Conservation (phyloP, 1,140 invertebrate species). For the Drosophila pseudoananassae region DNA sequence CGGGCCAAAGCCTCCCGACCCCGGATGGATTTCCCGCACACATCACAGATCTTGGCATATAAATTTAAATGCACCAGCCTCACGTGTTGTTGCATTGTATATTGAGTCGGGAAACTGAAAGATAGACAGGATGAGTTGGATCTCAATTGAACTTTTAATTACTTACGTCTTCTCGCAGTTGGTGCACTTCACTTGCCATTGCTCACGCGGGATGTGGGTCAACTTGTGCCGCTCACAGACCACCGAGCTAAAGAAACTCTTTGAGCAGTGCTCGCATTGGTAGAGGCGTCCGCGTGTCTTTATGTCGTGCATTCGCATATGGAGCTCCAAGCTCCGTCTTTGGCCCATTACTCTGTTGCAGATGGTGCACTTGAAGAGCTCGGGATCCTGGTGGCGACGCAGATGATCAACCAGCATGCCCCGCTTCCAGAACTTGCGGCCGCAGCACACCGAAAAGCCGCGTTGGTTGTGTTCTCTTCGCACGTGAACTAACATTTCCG, state of each 20-base stretch:
- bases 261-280: constrained; percentile 64
- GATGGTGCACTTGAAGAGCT: constrained; percentile 65
- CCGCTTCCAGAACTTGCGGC: constrained; percentile 61
- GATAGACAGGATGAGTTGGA: neutral
- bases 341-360: constrained; percentile 66
- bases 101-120: constrained; percentile 61
- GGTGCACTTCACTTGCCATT: constrained; percentile 55
- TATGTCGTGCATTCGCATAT: constrained; percentile 73
- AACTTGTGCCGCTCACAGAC: constrained; percentile 67
- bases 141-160: neutral
- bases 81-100: constrained; percentile 70
- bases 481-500: constrained; percentile 47
- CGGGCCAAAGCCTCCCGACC: constrained; percentile 56
- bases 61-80: constrained; percentile 66
- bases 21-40: constrained; percentile 73
- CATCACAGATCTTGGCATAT: constrained; percentile 77
- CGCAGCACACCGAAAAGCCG: constrained; percentile 62
- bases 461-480: constrained; percentile 62
- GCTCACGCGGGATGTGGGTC: constrained; percentile 70
- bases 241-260: constrained; percentile 62
- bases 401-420: constrained; percentile 66
- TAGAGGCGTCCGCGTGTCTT: constrained; percentile 58
- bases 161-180: constrained; percentile 64
- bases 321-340: constrained; percentile 64
- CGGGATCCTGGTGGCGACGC: constrained; percentile 63